These are phyloP conservation scores for Trachymyrmex cornetzi DNA, from an alignment of 1,140 invertebrate species.

Conservation along the genomic window DNA sequence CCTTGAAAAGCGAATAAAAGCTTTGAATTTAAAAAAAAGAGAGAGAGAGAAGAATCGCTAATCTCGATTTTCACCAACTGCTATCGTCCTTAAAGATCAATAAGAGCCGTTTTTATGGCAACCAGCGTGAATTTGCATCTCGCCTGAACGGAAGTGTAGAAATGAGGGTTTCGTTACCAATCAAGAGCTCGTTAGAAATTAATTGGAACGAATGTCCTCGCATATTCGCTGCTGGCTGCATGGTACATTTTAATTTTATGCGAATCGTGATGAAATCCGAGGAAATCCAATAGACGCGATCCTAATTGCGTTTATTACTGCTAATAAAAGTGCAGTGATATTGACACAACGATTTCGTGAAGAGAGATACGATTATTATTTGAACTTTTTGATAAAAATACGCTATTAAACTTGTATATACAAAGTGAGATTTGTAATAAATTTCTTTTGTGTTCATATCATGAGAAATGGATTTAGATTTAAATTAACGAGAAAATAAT, in stretches of 20 bases:
- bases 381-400: not conserved
- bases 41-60: not conserved
- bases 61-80: slow-evolving; percentile 24
- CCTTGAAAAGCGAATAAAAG: not conserved
- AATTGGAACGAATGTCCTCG: slow-evolving; percentile 67
- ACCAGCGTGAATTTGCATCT: slow-evolving; percentile 40
- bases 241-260: slow-evolving; percentile 68
- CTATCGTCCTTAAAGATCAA: slow-evolving; percentile 51
- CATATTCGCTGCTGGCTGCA: slow-evolving; percentile 26
- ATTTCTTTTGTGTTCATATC: not conserved
- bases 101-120: slow-evolving; percentile 35
- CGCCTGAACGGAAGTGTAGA: slow-evolving; percentile 14
- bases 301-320: slow-evolving; percentile 63
- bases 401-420: not conserved
- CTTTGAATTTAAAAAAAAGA: slow-evolving; percentile 9
- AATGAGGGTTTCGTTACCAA: slow-evolving; percentile 48
- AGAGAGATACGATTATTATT: slow-evolving; percentile 3
- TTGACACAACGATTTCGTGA: slow-evolving; percentile 32
- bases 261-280: slow-evolving; percentile 60
- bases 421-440: not conserved
- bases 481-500: slow-evolving; percentile 39
- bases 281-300: slow-evolving; percentile 55
- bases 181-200: slow-evolving; percentile 72
- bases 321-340: slow-evolving; percentile 60
- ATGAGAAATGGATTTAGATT: slow-evolving; percentile 11